Base-by-base conservation (phyloP, 2,797 vertebrate species). In the Galago senegalensis region DNA sequence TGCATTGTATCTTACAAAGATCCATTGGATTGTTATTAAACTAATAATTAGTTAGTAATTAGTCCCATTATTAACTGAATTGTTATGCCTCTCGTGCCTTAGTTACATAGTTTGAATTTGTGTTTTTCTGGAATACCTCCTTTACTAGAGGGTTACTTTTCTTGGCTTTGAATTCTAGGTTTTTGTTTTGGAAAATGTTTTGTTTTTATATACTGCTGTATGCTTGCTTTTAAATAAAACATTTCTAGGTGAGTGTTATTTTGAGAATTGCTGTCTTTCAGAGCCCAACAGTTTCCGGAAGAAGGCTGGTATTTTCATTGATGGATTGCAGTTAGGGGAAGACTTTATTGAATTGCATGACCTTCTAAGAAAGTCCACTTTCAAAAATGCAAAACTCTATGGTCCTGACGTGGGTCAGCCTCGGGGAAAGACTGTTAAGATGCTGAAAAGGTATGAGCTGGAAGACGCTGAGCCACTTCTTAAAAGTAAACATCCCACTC, bases 231-330 rank as follows among this genome's bases (percentile, higher is more conserved):
- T 80, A 81, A 87, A 67, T 79, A 49, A 53, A 58, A 27, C 21
- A 34, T 56, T 63, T 86, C 31, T 75, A 65, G 31, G 43, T 76
- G 70, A 43, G 18, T 60, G 70, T 76, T 79, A 94, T 23, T 58
- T 37, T 61, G 72, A 87, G 31, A 94, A 95, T 60, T 94, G 13
- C 73, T 97, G 31, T 97, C 80, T 97, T 92, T 58, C 97, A 99
- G 99, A 99, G 95, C 99, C 99, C 8, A 99, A 99, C 97, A 99
- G 99, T 98, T 99, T 98, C 84, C 97, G 98, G 98, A 99, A 99
- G 98, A 99, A 99, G 95, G 99, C 99, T 0, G 99, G 99, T n/a
- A 80, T 99, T 90, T 98, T 97, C 31, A 97, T 99, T 0, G 97
- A 99, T 0, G 99, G 99, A 1, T 67, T 87, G 18, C 99, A 99